Base-by-base conservation (phyloP, 2,888 invertebrate species). In the Nebria salina region DNA sequence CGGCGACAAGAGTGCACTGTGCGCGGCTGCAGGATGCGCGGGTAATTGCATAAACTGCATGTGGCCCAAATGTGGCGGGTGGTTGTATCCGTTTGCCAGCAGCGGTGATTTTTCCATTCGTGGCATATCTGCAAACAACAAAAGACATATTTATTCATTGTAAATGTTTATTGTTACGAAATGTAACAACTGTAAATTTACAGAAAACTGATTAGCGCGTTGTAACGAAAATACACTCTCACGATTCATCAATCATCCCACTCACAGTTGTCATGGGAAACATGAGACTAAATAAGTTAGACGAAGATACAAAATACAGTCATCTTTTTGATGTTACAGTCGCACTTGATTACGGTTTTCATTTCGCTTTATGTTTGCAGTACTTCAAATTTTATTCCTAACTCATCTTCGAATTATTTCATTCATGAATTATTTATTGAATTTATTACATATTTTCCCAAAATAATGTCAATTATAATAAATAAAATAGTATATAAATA, bases 1-100 rank as follows among this genome's bases (percentile, higher is more conserved):
- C 13, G 97, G 97, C 80, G 96, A 96, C 91, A 97, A 93, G 84
- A 96, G 93, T 82, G 97, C 96, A 83, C 93, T 92, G 88, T 93
- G 93, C 84, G 91, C 90, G 73, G 92, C 92, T 82, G 92, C 90
- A 78, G 93, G 93, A 77, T 93, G 93, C 88, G 95, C 96, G 84
- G 93, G 93, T 89, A 96, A 93, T 89, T 96, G 96, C 96, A 97
- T 96, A 91, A 97, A 96, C 87, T 96, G 97, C 96, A 97, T 96
- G 87, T 97, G 97, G 85, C 96, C 93, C 89, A 96, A 94, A 83
- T 96, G 95, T 82, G 97, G 97, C 82, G 97, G 97, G 85, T 97
- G 97, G 90, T 97, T 97, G 92, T 97, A 97, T 83, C 97, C 97
- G 88, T 97, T 97, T 82, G 97, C 96, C 85, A 97, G 91, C 66